phyloP scores from a whole-genome alignment of 2,113 vertebrate species.

The Mustelus asterias region DNA sequence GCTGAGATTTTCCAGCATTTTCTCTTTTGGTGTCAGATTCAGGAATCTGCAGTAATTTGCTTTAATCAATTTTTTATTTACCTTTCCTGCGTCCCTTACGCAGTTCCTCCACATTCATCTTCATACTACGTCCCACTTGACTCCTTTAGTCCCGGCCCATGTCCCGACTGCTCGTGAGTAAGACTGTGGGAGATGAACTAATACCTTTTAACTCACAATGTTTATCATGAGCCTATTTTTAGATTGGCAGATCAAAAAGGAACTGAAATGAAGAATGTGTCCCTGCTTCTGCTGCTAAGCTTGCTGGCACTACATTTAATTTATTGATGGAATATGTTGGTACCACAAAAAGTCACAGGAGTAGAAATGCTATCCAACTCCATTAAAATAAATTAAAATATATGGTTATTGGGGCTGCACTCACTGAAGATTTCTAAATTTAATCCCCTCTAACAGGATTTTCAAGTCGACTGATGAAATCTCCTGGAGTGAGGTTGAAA shows the following conservation, averaged over 20 bases:
- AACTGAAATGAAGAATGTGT: background rate
- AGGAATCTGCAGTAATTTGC: no score
- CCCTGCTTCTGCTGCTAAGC: background rate
- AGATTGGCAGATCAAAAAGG: background rate
- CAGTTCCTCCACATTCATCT: background rate
- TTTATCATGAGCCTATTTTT: background rate
- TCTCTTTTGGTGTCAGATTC: no score
- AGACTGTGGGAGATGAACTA: background rate
- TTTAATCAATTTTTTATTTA: background rate
- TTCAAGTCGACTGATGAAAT: slow-evolving; percentile 16
- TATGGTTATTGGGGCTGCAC: background rate
- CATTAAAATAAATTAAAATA: slow-evolving; percentile 19
- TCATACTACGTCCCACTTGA: background rate
- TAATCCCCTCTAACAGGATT: slow-evolving; percentile 1
- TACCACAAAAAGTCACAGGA: slow-evolving; percentile 10
- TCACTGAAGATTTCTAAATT: slow-evolving; percentile 20
- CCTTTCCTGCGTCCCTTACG: background rate
- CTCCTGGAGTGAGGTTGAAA: slow-evolving; percentile 11
- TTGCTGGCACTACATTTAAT: background rate
- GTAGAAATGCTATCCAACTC: slow-evolving; percentile 1
- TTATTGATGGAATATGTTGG: slow-evolving; percentile 19
- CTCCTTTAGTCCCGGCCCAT: background rate
- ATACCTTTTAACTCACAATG: background rate
- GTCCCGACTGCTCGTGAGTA: background rate
- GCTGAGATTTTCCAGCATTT: no score